These are phyloP conservation scores for Trachelus troglodyta DNA, from an alignment of 2,888 invertebrate species.

Conservation along the genomic window DNA sequence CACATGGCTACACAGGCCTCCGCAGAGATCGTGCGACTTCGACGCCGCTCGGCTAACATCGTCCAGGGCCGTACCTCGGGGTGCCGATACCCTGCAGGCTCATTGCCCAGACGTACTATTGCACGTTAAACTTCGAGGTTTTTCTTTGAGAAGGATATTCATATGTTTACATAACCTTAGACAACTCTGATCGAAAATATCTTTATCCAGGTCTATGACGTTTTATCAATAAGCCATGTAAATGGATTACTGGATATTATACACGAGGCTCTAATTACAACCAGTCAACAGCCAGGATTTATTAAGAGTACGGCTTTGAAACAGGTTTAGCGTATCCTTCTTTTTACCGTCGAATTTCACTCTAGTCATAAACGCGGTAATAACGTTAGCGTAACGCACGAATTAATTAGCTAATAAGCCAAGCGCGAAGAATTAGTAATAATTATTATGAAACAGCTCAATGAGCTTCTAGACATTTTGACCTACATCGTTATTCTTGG, in stretches of 20 bases:
- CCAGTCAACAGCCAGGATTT: too few species aligned
- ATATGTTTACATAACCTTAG: background rate
- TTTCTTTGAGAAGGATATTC: background rate
- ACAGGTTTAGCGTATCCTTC: background rate
- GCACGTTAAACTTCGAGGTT: background rate
- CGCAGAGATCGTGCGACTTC: conserved; percentile 36
- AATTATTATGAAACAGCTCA: background rate
- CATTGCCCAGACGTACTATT: background rate
- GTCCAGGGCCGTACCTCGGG: conserved; percentile 33
- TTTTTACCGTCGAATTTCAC: background rate
- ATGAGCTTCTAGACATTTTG: background rate
- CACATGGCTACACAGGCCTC: conserved; percentile 54
- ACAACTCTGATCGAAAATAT: background rate
- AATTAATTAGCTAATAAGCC: background rate
- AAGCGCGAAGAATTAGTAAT: background rate
- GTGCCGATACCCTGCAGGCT: background rate
- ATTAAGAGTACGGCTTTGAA: background rate
- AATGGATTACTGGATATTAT: too few species aligned
- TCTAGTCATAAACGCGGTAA: background rate
- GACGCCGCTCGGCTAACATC: conserved; percentile 41
- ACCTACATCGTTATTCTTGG: background rate
- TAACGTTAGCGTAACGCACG: background rate
- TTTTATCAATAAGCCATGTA: background rate
- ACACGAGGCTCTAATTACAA: too few species aligned
- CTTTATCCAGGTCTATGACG: background rate